Base-by-base conservation (phyloP, 2,888 invertebrate genomes). In the Dendrolimus houi region DNA sequence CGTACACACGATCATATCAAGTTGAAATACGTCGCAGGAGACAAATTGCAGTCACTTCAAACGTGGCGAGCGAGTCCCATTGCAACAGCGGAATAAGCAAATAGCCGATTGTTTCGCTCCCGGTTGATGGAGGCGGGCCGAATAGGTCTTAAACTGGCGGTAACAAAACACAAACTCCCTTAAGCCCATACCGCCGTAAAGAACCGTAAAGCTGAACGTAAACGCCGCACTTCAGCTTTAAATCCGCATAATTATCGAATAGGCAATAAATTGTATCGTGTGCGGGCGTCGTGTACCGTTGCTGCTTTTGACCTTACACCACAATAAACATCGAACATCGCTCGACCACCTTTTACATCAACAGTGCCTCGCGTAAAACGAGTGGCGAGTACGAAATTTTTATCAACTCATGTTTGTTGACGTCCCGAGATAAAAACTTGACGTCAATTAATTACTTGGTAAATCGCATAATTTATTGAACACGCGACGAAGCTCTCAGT, bases 11-110 rank as follows among this genome's bases (percentile, higher is more conserved):
- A 88, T 88, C 81, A 88, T 89, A 87, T 88, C 87, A 84, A 80
- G 80, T 83, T 83, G 83, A 82, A 81, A 81, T 79, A 82, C 79
- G 83, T 85, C 85, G 80, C 71, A 63, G 64, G 73, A 82, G 87
- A 88, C 89, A 89, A 89, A 89, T 89, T 88, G 87, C 80, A 81
- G 71, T 85, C 85, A 81, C 85, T 81, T 85, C 83, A 84, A 84
- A 84, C 78, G 79, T 79, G 78, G 79, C 80, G 78, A 75, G 79
- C 75, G 78, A 75, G 77, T 77, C 78, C 76, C 75, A 71, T 64
- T 72, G 74, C 71, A 70, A 75, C 77, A 69, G 65, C 70, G 74
- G 81, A 81, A 82, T 82, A 78, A 81, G 74, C 80, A 81, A 83
- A 82, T 77, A 76, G 75, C 71, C 76, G 75, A 81, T 81, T 82